Percentiles rank a stretch among this genome's conserved stretches.
Evolutionary conservation across 2,797 vertebrate species (phyloP).

Genomic region (Halcyon badia): DNA sequence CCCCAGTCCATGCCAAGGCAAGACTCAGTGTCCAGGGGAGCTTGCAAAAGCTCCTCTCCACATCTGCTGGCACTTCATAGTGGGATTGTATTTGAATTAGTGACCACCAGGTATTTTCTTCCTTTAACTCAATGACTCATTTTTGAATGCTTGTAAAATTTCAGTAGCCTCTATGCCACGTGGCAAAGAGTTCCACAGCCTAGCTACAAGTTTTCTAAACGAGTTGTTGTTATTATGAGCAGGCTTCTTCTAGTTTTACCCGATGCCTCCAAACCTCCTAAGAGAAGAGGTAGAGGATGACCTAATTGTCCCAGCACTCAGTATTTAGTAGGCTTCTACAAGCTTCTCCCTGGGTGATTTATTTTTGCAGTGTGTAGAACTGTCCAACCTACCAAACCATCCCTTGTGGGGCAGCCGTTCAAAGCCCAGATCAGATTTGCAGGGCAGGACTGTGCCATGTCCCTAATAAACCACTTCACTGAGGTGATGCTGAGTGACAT

Average conservation of each 20-base stretch:
- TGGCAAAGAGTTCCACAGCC: not conserved
- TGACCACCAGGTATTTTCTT: not conserved
- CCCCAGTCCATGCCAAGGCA: not conserved
- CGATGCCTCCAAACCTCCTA: not conserved
- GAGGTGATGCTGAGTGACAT: not conserved
- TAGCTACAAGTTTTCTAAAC: not conserved
- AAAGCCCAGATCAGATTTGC: rapidly evolving
- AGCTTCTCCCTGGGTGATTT: not conserved
- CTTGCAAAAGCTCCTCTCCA: not conserved
- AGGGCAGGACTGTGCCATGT: rapidly evolving
- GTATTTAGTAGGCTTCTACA: not conserved
- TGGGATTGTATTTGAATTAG: not conserved
- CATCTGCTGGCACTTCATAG: not conserved
- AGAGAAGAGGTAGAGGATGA: not conserved
- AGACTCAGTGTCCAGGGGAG: not conserved
- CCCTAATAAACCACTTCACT: rapidly evolving
- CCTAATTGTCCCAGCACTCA: not conserved
- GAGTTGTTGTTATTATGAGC: not conserved
- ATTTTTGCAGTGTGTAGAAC: not conserved
- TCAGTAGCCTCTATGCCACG: not conserved
- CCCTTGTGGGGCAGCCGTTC: rapidly evolving
- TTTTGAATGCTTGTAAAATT: not conserved
- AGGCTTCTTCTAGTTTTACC: not conserved
- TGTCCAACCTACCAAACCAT: not conserved
- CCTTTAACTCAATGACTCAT: not conserved